Evolutionary conservation across 2,888 invertebrate species (phyloP), one percentile per base, ranked within the genome.

Genomic region (Shargacucullia verbasci): DNA sequence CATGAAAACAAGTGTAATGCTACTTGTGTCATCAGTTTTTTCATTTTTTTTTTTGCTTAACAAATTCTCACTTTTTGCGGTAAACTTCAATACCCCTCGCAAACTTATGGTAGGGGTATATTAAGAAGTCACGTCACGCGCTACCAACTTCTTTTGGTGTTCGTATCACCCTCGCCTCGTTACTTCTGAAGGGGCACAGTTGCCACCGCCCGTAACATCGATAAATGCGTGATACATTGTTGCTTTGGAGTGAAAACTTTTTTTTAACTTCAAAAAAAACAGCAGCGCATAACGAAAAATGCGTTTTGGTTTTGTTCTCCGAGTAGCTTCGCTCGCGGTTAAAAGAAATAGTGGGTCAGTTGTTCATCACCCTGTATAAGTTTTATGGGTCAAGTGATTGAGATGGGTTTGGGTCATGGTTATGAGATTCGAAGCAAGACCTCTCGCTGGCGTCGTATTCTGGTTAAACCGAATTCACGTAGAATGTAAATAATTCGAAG

Each of bases 81-180:
- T 25, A 33, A 9, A 52, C 33, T 40, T 40, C 34, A 48, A 39
- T 59, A 20, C 35, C 37, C 12, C 49, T 9, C 11, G 13, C 39
- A 43, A 70, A 43, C 47, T 13, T 38, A 34, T 77, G 54, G 80
- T 83, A 78, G 61, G 64, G 64, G 69, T 59, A 49, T 43, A 59
- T 73, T 78, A 77, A 74, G 59, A 38, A 90, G 82, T 88, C 89
- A 54, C 64, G 81, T 87, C 91, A 90, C 91, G 91, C 85, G 79
- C 82, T 59, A 45, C 71, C 78, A 89, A 90, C 85, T 90, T 90
- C 89, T 89, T 89, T 88, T 80, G 76, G 77, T 82, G 80, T 78
- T 84, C 84, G 83, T 88, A 86, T 85, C 88, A 81, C 83, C 81
- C 78, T 79, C 79, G 70, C 73, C 84, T 86, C 89, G 82, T 90